Percentiles rank a stretch among this genome's conserved stretches.
These are phyloP conservation scores for Eleginops maclovinus DNA, from an alignment of 2,113 vertebrate species.

Conservation along the genomic window DNA sequence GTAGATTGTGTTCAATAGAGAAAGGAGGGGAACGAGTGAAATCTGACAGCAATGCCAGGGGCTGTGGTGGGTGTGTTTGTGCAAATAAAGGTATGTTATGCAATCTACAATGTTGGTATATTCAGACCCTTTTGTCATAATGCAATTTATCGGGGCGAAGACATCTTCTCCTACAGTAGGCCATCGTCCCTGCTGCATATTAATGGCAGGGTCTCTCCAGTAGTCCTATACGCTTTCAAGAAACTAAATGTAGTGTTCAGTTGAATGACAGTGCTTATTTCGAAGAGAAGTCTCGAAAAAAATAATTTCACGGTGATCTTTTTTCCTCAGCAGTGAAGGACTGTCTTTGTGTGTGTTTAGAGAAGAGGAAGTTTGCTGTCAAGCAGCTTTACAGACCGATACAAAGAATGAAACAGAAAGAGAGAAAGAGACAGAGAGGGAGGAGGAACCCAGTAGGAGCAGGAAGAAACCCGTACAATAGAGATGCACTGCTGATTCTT, in stretches of 20 bases:
- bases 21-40: background rate
- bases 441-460: slow-evolving; percentile 71
- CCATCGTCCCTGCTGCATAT: background rate
- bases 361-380: slow-evolving; percentile 63
- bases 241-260: slow-evolving; percentile 10
- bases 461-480: slow-evolving; percentile 74
- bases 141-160: background rate
- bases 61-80: background rate
- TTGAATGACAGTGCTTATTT: slow-evolving; percentile 4
- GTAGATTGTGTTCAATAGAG: slow-evolving; percentile 1
- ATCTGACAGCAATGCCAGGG: background rate
- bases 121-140: slow-evolving; percentile 3
- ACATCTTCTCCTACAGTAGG: background rate
- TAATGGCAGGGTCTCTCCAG: background rate
- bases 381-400: slow-evolving; percentile 44
- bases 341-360: slow-evolving; percentile 42
- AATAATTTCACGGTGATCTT: slow-evolving; percentile 46
- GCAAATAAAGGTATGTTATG: background rate
- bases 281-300: no score
- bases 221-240: background rate
- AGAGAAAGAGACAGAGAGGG: background rate
- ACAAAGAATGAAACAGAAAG: slow-evolving; percentile 29
- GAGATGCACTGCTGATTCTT: slow-evolving; percentile 61
- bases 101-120: background rate
- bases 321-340: slow-evolving; percentile 47